These are phyloP conservation scores for Cremastobaeus sp. DNA, from an alignment of 2,888 invertebrate genomes.

Conservation along the genomic window DNA sequence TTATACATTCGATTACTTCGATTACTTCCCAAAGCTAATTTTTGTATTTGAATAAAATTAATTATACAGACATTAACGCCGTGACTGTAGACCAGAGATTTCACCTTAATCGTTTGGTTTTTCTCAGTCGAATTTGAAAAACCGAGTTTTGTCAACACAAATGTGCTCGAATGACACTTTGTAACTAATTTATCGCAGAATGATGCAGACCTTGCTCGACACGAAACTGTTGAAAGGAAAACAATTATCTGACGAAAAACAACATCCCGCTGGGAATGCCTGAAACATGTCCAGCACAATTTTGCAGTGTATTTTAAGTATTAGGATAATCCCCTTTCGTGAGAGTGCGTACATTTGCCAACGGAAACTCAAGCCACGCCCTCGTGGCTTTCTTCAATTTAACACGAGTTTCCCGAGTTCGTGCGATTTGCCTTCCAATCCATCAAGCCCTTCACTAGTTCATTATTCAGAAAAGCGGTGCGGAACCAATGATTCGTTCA, in stretches of 20 bases:
- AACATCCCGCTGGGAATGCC: slow-evolving; percentile 30
- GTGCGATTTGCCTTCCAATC: slow-evolving; percentile 20
- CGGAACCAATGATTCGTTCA: slow-evolving; percentile 27
- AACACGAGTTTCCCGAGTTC: no score
- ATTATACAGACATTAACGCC: no score
- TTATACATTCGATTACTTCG: no score
- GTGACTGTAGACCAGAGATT: no score
- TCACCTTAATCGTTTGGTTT: slow-evolving; percentile 3
- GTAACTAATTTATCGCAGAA: slow-evolving; percentile 14
- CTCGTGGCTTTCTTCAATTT: not conserved
- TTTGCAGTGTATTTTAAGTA: slow-evolving; percentile 47
- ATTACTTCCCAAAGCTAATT: no score
- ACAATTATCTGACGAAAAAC: slow-evolving; percentile 9
- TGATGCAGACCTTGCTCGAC: slow-evolving; percentile 6
- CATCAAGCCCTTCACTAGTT: not conserved
- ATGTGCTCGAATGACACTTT: slow-evolving; percentile 19
- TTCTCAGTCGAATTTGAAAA: not conserved
- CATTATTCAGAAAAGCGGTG: slow-evolving; percentile 32
- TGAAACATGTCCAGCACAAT: slow-evolving; percentile 34
- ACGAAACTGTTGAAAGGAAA: slow-evolving; percentile 5
- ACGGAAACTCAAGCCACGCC: slow-evolving; percentile 24
- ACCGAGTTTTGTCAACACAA: slow-evolving; percentile 18
- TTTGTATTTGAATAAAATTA: no score
- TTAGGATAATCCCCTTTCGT: slow-evolving; percentile 54
- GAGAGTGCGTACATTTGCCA: slow-evolving; percentile 34